phyloP scores from a whole-genome alignment of 2,797 vertebrate genomes.

The Halcyon chelicuti region DNA sequence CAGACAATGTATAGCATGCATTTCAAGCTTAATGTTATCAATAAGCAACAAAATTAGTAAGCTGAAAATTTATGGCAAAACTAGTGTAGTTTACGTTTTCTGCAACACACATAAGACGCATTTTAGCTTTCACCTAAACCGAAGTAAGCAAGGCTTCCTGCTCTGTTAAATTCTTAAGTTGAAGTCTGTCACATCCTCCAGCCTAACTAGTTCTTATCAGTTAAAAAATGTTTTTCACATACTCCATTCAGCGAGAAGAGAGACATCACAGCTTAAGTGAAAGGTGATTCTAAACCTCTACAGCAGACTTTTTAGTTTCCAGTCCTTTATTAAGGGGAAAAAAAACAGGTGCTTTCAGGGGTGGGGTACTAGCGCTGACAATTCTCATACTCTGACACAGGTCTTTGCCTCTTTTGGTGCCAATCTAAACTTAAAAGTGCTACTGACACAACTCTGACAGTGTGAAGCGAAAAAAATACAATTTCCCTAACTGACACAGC shows the following conservation, averaged over 20 bases:
- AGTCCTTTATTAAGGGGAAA: neutral
- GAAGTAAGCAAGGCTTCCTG: neutral
- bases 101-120: neutral
- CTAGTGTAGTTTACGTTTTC: neutral
- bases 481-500: conserved; percentile 27
- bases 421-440: conserved; percentile 22
- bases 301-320: neutral
- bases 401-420: neutral
- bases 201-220: neutral
- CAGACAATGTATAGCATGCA: neutral
- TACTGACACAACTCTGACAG: neutral
- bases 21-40: conserved; percentile 22
- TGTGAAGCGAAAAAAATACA: neutral
- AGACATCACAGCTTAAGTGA: neutral
- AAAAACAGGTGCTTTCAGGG: neutral
- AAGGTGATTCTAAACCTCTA: neutral
- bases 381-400: neutral
- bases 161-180: neutral
- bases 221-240: conserved; percentile 25
- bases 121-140: neutral
- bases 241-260: neutral
- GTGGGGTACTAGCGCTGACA: neutral
- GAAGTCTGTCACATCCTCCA: neutral
- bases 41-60: conserved; percentile 23
- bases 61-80: neutral